Evolutionary conservation across 2,797 vertebrate species (phyloP).

Genomic region (Bovichtus variegatus): DNA sequence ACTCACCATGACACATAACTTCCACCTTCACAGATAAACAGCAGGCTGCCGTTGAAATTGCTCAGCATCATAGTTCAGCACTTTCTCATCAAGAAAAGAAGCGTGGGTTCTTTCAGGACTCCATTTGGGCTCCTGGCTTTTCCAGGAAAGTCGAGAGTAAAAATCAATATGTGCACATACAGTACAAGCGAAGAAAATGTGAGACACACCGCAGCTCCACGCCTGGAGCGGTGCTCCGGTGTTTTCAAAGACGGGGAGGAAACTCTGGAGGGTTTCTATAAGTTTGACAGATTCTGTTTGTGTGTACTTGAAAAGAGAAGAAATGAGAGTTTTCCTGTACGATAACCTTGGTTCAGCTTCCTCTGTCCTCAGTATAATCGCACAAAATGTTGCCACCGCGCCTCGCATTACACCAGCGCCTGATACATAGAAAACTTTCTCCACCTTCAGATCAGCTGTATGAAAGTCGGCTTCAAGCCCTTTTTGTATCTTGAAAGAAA

Average conservation of each 20-base stretch:
- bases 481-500: neutral
- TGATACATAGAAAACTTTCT: neutral
- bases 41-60: slow-evolving; percentile 7
- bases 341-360: neutral
- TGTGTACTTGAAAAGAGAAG: slow-evolving; percentile 11
- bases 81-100: slow-evolving; percentile 25
- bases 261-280: neutral
- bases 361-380: neutral
- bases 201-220: slow-evolving; percentile 12
- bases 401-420: neutral
- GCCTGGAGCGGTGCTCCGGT: slow-evolving; percentile 11
- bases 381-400: neutral
- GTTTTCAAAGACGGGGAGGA: slow-evolving; percentile 7
- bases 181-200: slow-evolving; percentile 28
- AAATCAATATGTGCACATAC: slow-evolving; percentile 49
- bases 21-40: slow-evolving; percentile 10
- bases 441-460: neutral
- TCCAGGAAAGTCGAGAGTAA: slow-evolving; percentile 31
- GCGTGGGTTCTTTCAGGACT: slow-evolving; percentile 22
- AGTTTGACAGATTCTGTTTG: slow-evolving; percentile 10
- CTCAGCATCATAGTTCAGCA: slow-evolving; percentile 9
- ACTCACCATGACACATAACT: neutral
- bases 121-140: slow-evolving; percentile 15
- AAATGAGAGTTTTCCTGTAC: neutral
- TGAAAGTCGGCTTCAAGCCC: neutral